These are phyloP conservation scores for Steinernema scapterisci DNA, from an alignment of 2,888 invertebrate genomes.

Conservation along the genomic window DNA sequence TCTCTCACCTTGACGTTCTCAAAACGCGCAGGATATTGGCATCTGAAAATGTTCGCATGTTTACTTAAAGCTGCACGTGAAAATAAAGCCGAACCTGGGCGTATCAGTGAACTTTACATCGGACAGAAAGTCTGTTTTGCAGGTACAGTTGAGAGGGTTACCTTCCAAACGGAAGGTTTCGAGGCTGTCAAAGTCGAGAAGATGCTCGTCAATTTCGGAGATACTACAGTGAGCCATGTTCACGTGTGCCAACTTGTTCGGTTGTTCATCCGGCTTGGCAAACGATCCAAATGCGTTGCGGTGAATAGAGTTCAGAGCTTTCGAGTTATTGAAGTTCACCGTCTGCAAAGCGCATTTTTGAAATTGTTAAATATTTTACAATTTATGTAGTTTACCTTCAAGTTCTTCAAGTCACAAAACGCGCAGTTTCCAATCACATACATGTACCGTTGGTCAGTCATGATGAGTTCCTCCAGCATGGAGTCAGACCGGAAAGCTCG, in stretches of 20 bases:
- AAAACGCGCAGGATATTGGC: slow-evolving; percentile 27
- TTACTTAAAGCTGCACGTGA: too few relatives aligned
- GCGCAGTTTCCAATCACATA: background rate
- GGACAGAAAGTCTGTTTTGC: background rate
- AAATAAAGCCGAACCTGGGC: slow-evolving; percentile 31
- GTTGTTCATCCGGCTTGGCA: slow-evolving; percentile 6
- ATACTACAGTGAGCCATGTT: slow-evolving; percentile 38
- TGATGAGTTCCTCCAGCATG: slow-evolving; percentile 49
- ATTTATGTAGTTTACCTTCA: background rate
- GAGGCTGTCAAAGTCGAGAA: slow-evolving; percentile 35
- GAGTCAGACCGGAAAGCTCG: slow-evolving; percentile 47
- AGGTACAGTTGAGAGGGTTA: slow-evolving; percentile 37
- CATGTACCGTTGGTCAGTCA: slow-evolving; percentile 46
- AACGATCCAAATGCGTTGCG: slow-evolving; percentile 36
- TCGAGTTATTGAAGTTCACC: slow-evolving; percentile 35
- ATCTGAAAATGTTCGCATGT: slow-evolving; percentile 34
- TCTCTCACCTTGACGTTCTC: slow-evolving; percentile 29
- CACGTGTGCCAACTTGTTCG: slow-evolving; percentile 27
- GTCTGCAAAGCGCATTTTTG: background rate
- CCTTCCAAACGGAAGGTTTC: slow-evolving; percentile 33
- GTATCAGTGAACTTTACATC: slow-evolving; percentile 10
- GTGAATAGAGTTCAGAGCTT: slow-evolving; percentile 28
- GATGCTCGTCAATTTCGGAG: background rate
- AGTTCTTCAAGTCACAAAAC: background rate
- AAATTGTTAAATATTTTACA: too few relatives aligned